Percentiles rank a stretch among this genome's conserved stretches.
Conservation (phyloP, 2,888 invertebrate species). For the Eilema griseolum region DNA sequence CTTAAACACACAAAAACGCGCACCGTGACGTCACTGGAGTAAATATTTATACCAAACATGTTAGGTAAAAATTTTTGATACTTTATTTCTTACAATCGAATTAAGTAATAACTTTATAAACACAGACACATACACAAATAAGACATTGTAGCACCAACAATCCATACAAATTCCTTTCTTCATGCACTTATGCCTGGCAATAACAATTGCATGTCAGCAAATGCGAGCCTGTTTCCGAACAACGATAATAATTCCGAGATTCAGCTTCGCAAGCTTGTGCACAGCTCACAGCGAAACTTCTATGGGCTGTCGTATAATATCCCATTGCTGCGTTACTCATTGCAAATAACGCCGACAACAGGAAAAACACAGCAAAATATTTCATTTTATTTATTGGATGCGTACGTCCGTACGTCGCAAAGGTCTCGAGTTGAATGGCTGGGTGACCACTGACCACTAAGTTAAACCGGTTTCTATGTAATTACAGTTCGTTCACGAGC, state of each 20-base stretch:
- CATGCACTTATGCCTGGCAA: not conserved
- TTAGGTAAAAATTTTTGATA: too few relatives aligned
- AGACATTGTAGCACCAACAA: too few relatives aligned
- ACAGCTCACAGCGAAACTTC: constrained; percentile 11
- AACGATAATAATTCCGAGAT: not conserved
- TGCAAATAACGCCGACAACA: constrained; percentile 2
- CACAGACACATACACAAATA: too few relatives aligned
- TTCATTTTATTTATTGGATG: not conserved
- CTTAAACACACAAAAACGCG: too few relatives aligned
- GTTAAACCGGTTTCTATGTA: not conserved
- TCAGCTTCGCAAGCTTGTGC: constrained; percentile 5
- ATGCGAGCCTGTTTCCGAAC: not conserved
- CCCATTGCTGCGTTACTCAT: not conserved
- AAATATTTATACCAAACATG: too few relatives aligned
- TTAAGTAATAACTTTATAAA: too few relatives aligned
- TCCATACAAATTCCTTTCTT: too few relatives aligned
- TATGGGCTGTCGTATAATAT: not conserved
- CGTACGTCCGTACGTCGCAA: not conserved
- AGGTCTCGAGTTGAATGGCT: not conserved
- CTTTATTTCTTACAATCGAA: too few relatives aligned
- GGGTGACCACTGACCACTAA: not conserved
- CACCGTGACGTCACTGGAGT: too few relatives aligned
- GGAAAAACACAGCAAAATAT: not conserved
- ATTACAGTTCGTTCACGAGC: not conserved
- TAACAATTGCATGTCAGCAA: not conserved